Percentiles rank a stretch among this genome's conserved stretches.
These are phyloP conservation scores for Platichthys flesus DNA, from an alignment of 2,113 vertebrate genomes.

Conservation along the genomic window DNA sequence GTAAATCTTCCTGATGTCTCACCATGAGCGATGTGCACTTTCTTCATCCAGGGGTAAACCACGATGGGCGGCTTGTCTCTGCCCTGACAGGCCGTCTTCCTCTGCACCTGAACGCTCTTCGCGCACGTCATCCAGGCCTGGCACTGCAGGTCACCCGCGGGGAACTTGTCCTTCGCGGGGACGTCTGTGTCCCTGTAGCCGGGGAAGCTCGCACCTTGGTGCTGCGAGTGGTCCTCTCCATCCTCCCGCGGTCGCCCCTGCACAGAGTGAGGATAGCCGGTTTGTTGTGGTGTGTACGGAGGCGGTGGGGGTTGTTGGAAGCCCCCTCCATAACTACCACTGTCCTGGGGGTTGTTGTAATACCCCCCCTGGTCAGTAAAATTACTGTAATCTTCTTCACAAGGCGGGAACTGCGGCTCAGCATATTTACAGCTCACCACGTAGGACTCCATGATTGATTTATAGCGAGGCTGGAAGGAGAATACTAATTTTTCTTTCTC, in stretches of 20 bases:
- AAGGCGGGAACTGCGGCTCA: constrained; percentile 82
- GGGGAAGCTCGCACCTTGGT: constrained; percentile 44
- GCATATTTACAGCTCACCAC: constrained; percentile 83
- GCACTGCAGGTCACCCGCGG: constrained; percentile 67
- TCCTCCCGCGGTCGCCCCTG: constrained; percentile 72
- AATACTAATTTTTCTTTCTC: constrained; percentile 84
- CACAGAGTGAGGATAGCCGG: constrained; percentile 64
- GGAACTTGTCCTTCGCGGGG: constrained; percentile 44
- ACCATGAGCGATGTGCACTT: constrained; percentile 78
- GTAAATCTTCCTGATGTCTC: constrained; percentile 1
- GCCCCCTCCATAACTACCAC: constrained; percentile 68
- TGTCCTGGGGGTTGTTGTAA: constrained; percentile 76
- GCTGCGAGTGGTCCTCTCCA: constrained; percentile 58
- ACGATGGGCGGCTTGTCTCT: constrained; percentile 76
- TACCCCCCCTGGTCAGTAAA: constrained; percentile 79
- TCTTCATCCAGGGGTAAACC: constrained; percentile 81
- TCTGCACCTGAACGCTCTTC: constrained; percentile 76
- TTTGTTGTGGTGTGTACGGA: constrained; percentile 74
- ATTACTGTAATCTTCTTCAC: constrained; percentile 82
- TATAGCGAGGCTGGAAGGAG: constrained; percentile 79
- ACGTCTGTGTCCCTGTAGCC: constrained; percentile 44
- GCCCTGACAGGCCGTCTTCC: constrained; percentile 62
- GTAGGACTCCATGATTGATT: constrained; percentile 83
- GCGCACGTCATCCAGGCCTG: constrained; percentile 75
- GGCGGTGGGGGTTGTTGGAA: constrained; percentile 71